Evolutionary conservation across 1,140 invertebrate genomes (phyloP).

Genomic region (Delia radicum): DNA sequence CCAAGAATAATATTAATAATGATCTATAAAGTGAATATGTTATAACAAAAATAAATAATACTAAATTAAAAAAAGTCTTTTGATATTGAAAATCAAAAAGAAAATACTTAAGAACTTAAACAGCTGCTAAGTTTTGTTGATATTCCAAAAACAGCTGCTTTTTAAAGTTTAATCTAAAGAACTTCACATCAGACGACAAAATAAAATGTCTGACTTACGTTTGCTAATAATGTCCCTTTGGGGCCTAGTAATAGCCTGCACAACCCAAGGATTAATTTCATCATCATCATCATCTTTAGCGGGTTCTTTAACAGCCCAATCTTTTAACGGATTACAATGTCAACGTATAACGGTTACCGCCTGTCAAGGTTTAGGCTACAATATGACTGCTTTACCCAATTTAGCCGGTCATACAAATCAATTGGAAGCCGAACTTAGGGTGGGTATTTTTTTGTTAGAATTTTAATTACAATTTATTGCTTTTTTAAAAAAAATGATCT

Average conservation of each 20-base stretch:
- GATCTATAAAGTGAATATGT: background rate
- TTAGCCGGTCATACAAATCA: conserved; percentile 76
- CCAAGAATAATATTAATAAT: background rate
- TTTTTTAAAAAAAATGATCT: background rate
- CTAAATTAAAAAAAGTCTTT: background rate
- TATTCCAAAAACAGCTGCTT: background rate
- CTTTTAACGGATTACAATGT: conserved; percentile 63
- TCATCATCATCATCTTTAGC: conserved; percentile 10
- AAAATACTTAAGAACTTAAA: background rate
- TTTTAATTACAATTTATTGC: background rate
- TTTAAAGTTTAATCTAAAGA: no score
- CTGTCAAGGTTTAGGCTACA: conserved; percentile 82
- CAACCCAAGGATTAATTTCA: background rate
- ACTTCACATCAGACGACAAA: background rate
- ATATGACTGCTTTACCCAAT: conserved; percentile 86
- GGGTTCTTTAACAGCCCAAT: background rate
- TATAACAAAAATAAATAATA: background rate
- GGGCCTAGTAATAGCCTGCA: background rate
- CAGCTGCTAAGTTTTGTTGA: background rate
- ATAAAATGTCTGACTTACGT: background rate
- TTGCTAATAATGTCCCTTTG: background rate
- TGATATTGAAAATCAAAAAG: background rate
- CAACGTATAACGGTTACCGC: conserved; percentile 77
- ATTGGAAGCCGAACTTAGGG: conserved; percentile 70
- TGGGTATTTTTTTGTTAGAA: conserved; percentile 54